Percentiles rank a stretch among this genome's conserved stretches.
Conservation (phyloP, 2,888 invertebrate species). For the Notodromas monacha region DNA sequence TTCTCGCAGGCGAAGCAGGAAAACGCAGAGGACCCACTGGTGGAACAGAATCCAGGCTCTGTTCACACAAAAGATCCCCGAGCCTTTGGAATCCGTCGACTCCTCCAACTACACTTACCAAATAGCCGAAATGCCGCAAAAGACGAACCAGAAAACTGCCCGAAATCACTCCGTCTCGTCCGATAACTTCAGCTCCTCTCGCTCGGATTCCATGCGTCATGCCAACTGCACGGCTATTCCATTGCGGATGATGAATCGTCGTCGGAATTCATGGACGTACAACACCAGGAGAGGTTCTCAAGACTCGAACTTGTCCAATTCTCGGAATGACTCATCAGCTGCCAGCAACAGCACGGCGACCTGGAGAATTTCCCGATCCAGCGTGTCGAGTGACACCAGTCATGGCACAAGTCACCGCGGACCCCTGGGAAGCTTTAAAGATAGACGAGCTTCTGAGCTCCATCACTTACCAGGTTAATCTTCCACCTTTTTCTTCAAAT, state of each 20-base stretch:
- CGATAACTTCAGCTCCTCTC: conserved; percentile 57
- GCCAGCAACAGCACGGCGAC: conserved; percentile 35
- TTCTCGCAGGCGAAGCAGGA: too few relatives aligned
- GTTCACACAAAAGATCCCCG: too few relatives aligned
- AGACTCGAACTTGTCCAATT: conserved; percentile 61
- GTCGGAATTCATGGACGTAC: conserved; percentile 42
- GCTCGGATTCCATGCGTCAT: conserved; percentile 33
- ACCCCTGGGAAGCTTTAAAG: too few relatives aligned
- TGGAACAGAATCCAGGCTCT: too few relatives aligned
- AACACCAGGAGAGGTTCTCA: conserved; percentile 26
- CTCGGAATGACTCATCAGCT: conserved; percentile 62
- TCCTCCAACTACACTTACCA: conserved; percentile 29
- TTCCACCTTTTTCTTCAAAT: too few relatives aligned
- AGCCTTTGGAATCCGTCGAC: conserved; percentile 14
- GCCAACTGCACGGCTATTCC: conserved; percentile 23
- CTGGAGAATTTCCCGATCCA: conserved; percentile 56
- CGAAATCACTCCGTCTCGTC: conserved; percentile 42
- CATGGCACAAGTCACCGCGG: too few relatives aligned
- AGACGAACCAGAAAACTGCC: conserved; percentile 22
- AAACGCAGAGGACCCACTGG: too few relatives aligned
- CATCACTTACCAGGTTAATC: too few relatives aligned
- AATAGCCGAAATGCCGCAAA: conserved; percentile 37
- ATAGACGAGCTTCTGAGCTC: too few relatives aligned
- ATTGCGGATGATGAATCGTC: conserved; percentile 29
- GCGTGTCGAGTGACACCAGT: conserved; percentile 26